Evolutionary conservation across 2,113 vertebrate species (phyloP), one percentile per base, ranked within the genome.

Genomic region (Potamarius usumacintae): DNA sequence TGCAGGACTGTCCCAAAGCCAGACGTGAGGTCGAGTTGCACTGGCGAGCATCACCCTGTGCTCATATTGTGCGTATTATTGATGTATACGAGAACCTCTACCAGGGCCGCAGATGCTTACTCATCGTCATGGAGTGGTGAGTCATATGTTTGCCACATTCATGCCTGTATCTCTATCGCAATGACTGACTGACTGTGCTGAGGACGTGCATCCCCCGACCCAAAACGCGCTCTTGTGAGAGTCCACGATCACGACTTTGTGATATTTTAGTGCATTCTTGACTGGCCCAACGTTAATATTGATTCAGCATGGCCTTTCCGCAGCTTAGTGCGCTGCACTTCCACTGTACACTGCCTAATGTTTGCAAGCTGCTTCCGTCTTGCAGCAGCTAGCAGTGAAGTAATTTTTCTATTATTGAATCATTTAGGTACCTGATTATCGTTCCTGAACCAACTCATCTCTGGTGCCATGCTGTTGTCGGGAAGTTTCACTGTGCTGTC

Each of bases 1-100:
- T 99, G 60, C 98, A 99, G 94, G 98, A 99, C 91, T 99, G 98
- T 90, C 92, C 97, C 1, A 99, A 99, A 92, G 98, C 98, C 0
- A 97, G 98, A 42, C 94, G 98, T 34, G 98, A 99, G 83, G 97
- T 99, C 89, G 98, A 99, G 87, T 95, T 99, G 87, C 98, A 99
- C 93, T 98, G 97, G 97, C 94, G 98, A 65, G 98, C 98, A 0
- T 99, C 98, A 0, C 97, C 97, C 83, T 99, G 98, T 34, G 76
- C 96, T 0, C 97, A 99, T 93, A 99, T 99, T 3, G 98, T 99
- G 30, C 96, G 96, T 69, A 99, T 99, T 86, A 94, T 99, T 89
- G 98, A 99, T 0, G 97, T 99, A 89, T 99, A 97, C 1, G 98
- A 99, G 92, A 99, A 99, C 91, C 96, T 99, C 11, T 99, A 99